A percentile compares a stretch with the other conserved stretches of the same genome.
Conservation (phyloP, 1,140 invertebrate species). For the Dermatophagoides farinae region DNA sequence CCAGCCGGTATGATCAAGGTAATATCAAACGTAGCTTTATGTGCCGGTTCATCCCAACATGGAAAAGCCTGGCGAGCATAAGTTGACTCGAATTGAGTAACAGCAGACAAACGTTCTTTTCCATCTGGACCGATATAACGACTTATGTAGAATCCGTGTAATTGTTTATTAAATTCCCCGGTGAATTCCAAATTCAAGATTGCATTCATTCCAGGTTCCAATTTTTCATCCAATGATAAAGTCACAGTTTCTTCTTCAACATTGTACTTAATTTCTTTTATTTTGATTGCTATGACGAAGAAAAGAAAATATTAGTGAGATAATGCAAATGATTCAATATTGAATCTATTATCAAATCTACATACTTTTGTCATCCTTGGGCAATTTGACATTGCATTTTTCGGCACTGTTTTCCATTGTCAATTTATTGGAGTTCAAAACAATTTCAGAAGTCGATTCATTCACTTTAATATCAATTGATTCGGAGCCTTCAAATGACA, state of each 20-base stretch:
- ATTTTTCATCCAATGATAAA: slow-evolving; percentile 40
- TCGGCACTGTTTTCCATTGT: neutral
- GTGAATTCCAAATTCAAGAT: slow-evolving; percentile 35
- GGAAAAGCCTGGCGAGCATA: slow-evolving; percentile 84
- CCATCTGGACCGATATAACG: slow-evolving; percentile 41
- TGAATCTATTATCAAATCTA: neutral
- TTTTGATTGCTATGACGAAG: slow-evolving; percentile 32
- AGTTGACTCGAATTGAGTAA: slow-evolving; percentile 74
- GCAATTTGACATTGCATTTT: neutral
- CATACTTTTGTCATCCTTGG: neutral
- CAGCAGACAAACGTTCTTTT: slow-evolving; percentile 61
- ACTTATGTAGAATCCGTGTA: slow-evolving; percentile 81
- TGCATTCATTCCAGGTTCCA: slow-evolving; percentile 23
- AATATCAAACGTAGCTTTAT: slow-evolving; percentile 86
- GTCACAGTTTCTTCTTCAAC: slow-evolving; percentile 37
- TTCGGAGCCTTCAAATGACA: slow-evolving; percentile 46
- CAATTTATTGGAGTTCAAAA: slow-evolving; percentile 36
- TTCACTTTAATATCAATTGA: slow-evolving; percentile 36
- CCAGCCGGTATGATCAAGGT: slow-evolving; percentile 45
- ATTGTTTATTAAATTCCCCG: slow-evolving; percentile 72
- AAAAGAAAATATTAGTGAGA: neutral
- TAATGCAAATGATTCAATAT: neutral
- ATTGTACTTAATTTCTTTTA: slow-evolving; percentile 40
- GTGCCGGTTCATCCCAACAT: slow-evolving; percentile 90
- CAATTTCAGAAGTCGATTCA: slow-evolving; percentile 33